Evolutionary conservation across 2,888 invertebrate genomes (phyloP), one percentile per base, ranked within the genome.

Genomic region (Leucophenga maculata): DNA sequence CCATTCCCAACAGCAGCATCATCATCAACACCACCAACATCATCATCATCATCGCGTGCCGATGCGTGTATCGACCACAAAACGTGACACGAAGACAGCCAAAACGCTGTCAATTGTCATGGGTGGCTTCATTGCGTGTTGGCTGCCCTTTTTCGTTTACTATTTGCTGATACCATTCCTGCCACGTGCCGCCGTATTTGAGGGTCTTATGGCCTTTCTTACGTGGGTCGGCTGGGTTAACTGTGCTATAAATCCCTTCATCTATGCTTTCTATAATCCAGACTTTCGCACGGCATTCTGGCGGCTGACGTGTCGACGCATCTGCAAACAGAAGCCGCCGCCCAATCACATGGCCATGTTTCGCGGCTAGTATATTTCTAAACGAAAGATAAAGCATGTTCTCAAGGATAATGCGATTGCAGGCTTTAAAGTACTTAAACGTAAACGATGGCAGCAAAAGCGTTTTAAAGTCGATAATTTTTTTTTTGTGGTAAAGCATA

Each of bases 201-300:
- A 91, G 11, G 90, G 91, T 2, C 87, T 95, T 46, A 94, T 94
- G 93, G 92, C 92, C 57, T 92, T 94, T 73, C 88, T 96, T 68
- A 95, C 95, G 0, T 96, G 96, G 96, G 89, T 96, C 54, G 96
- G 95, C 0, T 96, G 96, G 95, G 93, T 95, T 75, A 96, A 96
- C 86, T 95, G 95, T 0, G 95, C 95, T 3, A 95, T 96, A 72
- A 96, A 96, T 89, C 96, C 96, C 0, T 95, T 96, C 85, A 96
- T 96, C 81, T 96, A 96, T 84, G 96, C 96, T 14, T 96, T 96
- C 86, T 95, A 95, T 88, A 95, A 95, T 75, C 94, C 94, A 0
- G 96, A 96, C 86, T 96, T 96, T 85, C 91, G 96, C 85, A 91
- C 94, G 78, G 95, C 96, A 0, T 95, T 96, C 84, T 95, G 95